These are phyloP conservation scores for Eurosta solidaginis DNA, from an alignment of 1,140 invertebrate species.

Conservation along the genomic window DNA sequence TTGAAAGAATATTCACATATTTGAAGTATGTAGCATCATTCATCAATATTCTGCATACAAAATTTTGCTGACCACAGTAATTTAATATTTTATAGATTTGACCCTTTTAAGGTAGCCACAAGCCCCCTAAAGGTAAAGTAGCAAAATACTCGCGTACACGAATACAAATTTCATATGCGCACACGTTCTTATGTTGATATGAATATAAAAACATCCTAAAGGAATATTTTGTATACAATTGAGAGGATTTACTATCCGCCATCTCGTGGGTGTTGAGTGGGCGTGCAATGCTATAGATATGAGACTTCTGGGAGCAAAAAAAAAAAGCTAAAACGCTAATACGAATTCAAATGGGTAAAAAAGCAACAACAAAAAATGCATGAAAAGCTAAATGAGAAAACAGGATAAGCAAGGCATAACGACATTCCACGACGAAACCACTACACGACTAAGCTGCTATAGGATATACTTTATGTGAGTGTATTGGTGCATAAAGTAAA, in stretches of 20 bases:
- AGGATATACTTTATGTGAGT: background rate
- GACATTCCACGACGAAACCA: background rate
- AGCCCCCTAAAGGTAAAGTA: background rate
- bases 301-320: background rate
- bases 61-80: background rate
- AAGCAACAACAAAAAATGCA: background rate
- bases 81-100: background rate
- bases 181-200: too few relatives aligned
- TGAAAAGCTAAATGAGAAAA: background rate
- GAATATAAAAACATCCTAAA: too few relatives aligned
- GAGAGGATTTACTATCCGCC: background rate
- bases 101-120: background rate
- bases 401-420: background rate
- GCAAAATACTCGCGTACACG: too few relatives aligned
- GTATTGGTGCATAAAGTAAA: conserved; percentile 4
- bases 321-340: background rate
- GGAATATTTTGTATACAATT: background rate
- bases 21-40: too few relatives aligned
- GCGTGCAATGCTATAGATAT: background rate
- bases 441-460: background rate
- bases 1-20: too few relatives aligned
- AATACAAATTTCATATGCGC: background rate
- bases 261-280: background rate
- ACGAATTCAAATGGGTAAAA: background rate
- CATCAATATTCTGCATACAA: too few relatives aligned